Base-by-base conservation (phyloP, 2,888 invertebrate species). In the Dryadula phaetusa region DNA sequence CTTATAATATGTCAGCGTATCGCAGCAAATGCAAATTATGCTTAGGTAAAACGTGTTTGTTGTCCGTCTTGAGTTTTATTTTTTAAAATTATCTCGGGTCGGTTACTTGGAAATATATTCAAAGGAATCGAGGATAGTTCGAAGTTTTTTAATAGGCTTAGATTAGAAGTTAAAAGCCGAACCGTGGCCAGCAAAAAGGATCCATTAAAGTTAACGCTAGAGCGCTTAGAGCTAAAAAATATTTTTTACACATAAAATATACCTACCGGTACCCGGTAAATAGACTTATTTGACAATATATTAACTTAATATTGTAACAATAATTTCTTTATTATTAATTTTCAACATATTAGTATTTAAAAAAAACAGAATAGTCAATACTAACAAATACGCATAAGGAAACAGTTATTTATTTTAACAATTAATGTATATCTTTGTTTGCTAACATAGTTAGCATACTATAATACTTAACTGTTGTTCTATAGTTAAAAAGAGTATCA, bases 81-180 rank as follows among this genome's bases (percentile, higher is more conserved):
- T 92, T 91, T 89, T 90, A 90, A 87, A 91, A 89, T 91, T 91
- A 92, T 89, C 90, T 90, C 88, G 88, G 83, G 79, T 83, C 80
- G 86, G 86, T 86, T 92, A 90, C 91, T 90, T 91, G 92, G 92
- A 92, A 92, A 90, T 87, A 90, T 89, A 91, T 91, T 91, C 90
- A 87, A 82, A 87, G 86, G 84, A 86, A 86, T 87, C 88, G 80
- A 83, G 84, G 86, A 87, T 86, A 87, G 88, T 80, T 84, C 85
- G 86, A 86, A 84, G 85, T 87, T 84, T 83, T 90, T 91, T 92
- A 90, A 92, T 91, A 90, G 89, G 88, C 85, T 89, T 85, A 91
- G 91, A 92, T 92, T 92, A 91, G 84, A 90, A 88, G 86, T 90
- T 90, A 88, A 92, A 90, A 90, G 89, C 85, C 83, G 83, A 82